These are phyloP conservation scores for Sitta europaea DNA, from an alignment of 2,113 vertebrate species.

Conservation along the genomic window DNA sequence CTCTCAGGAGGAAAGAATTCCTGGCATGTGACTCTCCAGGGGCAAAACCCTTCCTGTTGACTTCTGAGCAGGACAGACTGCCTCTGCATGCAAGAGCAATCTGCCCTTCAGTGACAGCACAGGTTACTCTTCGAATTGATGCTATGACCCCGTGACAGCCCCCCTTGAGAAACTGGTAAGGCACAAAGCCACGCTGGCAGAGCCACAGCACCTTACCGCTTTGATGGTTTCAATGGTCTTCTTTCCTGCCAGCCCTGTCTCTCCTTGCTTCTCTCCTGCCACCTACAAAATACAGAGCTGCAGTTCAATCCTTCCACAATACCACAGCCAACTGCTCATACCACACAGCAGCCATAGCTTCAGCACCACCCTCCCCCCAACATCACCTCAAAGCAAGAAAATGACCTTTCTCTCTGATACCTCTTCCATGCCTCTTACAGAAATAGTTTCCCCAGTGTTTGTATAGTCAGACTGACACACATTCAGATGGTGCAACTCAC, in stretches of 20 bases:
- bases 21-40: not conserved
- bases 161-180: accelerated
- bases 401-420: not conserved
- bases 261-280: conserved; percentile 87
- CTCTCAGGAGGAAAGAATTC: too few species aligned
- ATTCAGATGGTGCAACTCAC: conserved; percentile 69
- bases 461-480: not conserved
- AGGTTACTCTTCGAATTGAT: not conserved
- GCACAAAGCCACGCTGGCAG: not conserved
- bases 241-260: conserved; percentile 86
- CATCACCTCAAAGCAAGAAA: not conserved
- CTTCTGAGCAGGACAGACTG: not conserved
- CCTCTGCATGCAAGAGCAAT: not conserved
- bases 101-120: not conserved
- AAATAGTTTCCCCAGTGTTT: not conserved
- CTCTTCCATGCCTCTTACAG: not conserved
- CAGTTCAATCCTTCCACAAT: not conserved
- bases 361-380: not conserved
- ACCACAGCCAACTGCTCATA: not conserved
- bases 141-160: accelerated
- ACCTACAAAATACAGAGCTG: conserved; percentile 74
- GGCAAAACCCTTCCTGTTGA: not conserved
- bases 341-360: not conserved
- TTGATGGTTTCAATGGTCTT: conserved; percentile 95
- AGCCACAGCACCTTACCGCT: conserved; percentile 80